These are phyloP conservation scores for Onthophagus sagittarius DNA, from an alignment of 2,888 invertebrate genomes.

Conservation along the genomic window DNA sequence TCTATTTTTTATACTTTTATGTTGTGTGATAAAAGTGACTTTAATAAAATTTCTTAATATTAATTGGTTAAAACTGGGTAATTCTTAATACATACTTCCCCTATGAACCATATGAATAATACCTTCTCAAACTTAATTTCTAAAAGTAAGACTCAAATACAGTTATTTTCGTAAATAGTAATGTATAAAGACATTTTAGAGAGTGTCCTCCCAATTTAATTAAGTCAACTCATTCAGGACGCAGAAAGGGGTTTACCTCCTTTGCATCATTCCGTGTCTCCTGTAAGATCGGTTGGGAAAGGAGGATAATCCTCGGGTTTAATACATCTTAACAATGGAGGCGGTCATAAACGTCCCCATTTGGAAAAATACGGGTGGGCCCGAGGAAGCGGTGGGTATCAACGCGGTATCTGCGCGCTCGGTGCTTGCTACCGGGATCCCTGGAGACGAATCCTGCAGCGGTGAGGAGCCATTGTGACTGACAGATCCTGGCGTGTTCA, in stretches of 20 bases:
- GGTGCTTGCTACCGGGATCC: conserved; percentile 28
- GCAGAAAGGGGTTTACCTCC: not conserved
- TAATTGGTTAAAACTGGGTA: no score
- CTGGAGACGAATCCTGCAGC: conserved; percentile 40
- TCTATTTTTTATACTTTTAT: not conserved
- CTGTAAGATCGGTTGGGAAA: not conserved
- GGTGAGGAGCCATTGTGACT: conserved; percentile 46
- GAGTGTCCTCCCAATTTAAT: not conserved
- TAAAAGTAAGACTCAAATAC: not conserved
- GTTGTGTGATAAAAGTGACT: not conserved
- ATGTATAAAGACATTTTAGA: not conserved
- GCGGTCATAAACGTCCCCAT: conserved; percentile 25
- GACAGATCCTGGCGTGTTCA: conserved; percentile 50
- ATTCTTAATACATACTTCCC: no score
- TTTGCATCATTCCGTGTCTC: not conserved
- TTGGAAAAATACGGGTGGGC: conserved; percentile 22
- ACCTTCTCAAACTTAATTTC: not conserved
- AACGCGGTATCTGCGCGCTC: conserved; percentile 30
- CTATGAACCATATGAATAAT: no score
- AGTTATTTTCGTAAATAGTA: not conserved
- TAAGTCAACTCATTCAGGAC: not conserved
- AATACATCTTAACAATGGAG: conserved; percentile 25
- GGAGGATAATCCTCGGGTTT: conserved; percentile 17
- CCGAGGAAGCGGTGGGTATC: conserved; percentile 2
- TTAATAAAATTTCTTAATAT: no score